Evolutionary conservation across 2,888 invertebrate genomes (phyloP).

Genomic region (Kryphioiulus occultus): DNA sequence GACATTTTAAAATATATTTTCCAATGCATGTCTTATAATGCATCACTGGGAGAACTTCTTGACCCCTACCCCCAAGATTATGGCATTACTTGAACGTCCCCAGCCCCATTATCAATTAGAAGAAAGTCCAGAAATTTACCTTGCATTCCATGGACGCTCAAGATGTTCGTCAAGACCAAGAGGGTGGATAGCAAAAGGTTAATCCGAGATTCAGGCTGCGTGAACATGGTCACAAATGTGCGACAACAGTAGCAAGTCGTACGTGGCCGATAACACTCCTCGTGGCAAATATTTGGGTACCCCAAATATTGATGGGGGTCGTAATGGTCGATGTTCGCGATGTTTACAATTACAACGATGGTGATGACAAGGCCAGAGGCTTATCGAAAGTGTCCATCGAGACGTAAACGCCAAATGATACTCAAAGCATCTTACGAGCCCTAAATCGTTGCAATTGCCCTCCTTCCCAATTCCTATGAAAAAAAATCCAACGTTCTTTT

Average conservation of each 20-base stretch:
- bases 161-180: too few relatives aligned
- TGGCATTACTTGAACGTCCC: too few relatives aligned
- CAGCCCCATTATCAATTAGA: too few relatives aligned
- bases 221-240: background rate
- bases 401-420: background rate
- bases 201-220: background rate
- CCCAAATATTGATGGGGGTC: background rate
- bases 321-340: background rate
- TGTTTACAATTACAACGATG: background rate
- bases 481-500: background rate
- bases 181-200: background rate
- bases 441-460: background rate
- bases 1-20: too few relatives aligned
- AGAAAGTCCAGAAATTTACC: background rate
- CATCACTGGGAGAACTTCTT: too few relatives aligned
- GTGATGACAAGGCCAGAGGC: background rate
- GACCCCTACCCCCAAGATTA: too few relatives aligned
- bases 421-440: background rate
- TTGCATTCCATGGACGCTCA: constrained; percentile 8
- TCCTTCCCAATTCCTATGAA: background rate
- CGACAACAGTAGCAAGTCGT: background rate
- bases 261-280: too few relatives aligned
- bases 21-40: too few relatives aligned
- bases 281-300: background rate
- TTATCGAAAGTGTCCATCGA: background rate